Percentiles rank a stretch among this genome's conserved stretches.
phyloP scores from a whole-genome alignment of 2,888 invertebrate species.

The Hoplodrina blanda region DNA sequence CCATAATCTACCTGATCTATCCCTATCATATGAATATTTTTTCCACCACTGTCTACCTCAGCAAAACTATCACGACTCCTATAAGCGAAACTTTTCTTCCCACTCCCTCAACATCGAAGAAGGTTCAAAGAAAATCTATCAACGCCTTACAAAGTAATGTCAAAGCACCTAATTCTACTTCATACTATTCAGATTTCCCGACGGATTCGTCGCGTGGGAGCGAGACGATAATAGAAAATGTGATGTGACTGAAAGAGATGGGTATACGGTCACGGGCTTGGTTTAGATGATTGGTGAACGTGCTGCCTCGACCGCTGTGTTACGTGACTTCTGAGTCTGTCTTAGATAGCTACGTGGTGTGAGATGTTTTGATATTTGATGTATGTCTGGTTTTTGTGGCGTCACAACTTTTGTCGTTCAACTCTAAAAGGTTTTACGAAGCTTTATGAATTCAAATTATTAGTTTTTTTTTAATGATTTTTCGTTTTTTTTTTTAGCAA shows the following conservation, averaged over 20 bases:
- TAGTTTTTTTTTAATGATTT: no score
- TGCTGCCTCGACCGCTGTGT: conserved; percentile 85
- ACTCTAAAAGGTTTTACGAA: not conserved
- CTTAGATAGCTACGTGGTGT: conserved; percentile 65
- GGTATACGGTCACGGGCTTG: conserved; percentile 84
- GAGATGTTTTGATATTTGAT: conserved; percentile 78
- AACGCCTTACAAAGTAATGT: conserved; percentile 85
- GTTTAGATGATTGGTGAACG: conserved; percentile 89
- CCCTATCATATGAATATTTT: conserved; percentile 5
- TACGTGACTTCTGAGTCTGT: conserved; percentile 85
- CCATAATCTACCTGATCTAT: conserved; percentile 16
- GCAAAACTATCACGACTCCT: conserved; percentile 38
- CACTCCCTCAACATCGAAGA: conserved; percentile 66
- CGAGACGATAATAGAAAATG: conserved; percentile 62
- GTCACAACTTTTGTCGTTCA: not conserved
- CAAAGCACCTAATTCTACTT: conserved; percentile 88
- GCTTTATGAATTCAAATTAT: not conserved
- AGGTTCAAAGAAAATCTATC: conserved; percentile 86
- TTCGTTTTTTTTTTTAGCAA: no score
- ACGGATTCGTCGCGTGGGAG: conserved; percentile 77
- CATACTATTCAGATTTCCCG: conserved; percentile 88
- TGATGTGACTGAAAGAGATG: conserved; percentile 69
- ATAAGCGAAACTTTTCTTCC: conserved; percentile 45
- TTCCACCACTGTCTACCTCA: conserved; percentile 7
- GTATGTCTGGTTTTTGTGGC: conserved; percentile 9